Base-by-base conservation (phyloP, 2,113 vertebrate species). In the Dermatemys mawii region DNA sequence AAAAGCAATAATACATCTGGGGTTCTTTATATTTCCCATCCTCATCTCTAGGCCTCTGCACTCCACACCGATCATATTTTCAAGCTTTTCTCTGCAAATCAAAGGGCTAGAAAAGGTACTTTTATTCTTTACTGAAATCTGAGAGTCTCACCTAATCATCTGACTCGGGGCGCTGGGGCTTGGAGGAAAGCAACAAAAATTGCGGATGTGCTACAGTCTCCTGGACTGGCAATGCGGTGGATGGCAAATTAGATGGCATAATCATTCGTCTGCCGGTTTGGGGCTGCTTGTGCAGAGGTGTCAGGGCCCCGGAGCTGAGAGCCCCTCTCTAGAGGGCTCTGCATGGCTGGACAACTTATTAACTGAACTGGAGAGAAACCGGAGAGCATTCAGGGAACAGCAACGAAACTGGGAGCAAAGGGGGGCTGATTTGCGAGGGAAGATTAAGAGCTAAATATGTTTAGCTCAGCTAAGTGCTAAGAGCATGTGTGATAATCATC, bases 401-500 rank as follows among this genome's bases (percentile, higher is more conserved):
- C 83, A 92, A 81, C 78, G 93, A 57, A 88, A 4, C 83, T 8
- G 41, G 38, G 90, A 35, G 51, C 44, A 81, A 92, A 55, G 54
- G 51, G 81, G 7, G 44, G 54, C 91, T 92, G 92, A 54, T 81
- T 94, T 95, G 95, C 89, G 90, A 95, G 57, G 46, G 60, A 54
- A 95, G 78, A 93, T 93, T 89, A 95, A 76, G 38, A 32, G 81
- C 54, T 91, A 94, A 97, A 90, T 96, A 81, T 93, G 90, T 96
- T 97, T 97, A 97, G 84, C 87, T 95, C 96, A 81, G 78, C 63
- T 96, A 95, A 95, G 89, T 92, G 93, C 92, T 95, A 96, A 97
- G 90, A 93, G 79, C n/a, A 82, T 4, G 50, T 67, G 49, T 92
- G 94, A 95, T 96, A 97, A 86, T 86, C 84, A 53, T 90, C 87